Base-by-base conservation (phyloP, 2,113 vertebrate species). In the Engraulis encrasicolus region DNA sequence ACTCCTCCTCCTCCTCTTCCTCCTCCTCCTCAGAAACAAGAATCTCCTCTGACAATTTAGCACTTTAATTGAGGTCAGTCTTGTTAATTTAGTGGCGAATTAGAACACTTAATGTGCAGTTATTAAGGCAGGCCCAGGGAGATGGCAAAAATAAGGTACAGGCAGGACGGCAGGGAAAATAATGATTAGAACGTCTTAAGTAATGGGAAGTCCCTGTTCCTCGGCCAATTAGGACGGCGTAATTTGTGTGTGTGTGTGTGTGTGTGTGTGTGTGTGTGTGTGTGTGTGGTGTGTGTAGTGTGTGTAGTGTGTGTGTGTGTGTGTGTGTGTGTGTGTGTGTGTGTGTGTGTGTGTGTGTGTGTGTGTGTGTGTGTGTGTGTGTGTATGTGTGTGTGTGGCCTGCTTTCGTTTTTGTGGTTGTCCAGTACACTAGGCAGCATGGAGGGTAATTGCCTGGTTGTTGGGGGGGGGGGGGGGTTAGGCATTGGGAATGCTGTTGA, bases 1-100 rank as follows among this genome's bases (percentile, higher is more conserved):
- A n/a, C n/a, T n/a, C n/a, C n/a, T n/a, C n/a, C n/a, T n/a, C n/a
- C n/a, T n/a, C n/a, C n/a, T n/a, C n/a, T n/a, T n/a, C n/a, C n/a
- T n/a, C n/a, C n/a, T n/a, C n/a, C n/a, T n/a, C n/a, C n/a, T n/a
- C n/a, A n/a, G 85, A 85, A 91, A 85, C 88, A 83, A 84, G 87
- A 92, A 89, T 89, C 89, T 91, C 88, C 79, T 91, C 92, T 91
- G 83, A 93, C 95, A 94, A 94, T 94, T n/a, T 94, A 95, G 89
- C 86, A 79, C 83, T 90, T 90, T 95, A 94, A 95, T 95, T 94
- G 93, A 93, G 94, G 94, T 95, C 94, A 95, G 92, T 92, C 92
- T 95, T 92, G 93, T 95, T 95, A 92, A 95, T 95, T 95, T 95
- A 93, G 93, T 93, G 91, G 92, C 92, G 91, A 95, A 94, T 94